Evolutionary conservation across 2,888 invertebrate genomes (phyloP), one percentile per base, ranked within the genome.

Genomic region (Helobdella robusta): DNA sequence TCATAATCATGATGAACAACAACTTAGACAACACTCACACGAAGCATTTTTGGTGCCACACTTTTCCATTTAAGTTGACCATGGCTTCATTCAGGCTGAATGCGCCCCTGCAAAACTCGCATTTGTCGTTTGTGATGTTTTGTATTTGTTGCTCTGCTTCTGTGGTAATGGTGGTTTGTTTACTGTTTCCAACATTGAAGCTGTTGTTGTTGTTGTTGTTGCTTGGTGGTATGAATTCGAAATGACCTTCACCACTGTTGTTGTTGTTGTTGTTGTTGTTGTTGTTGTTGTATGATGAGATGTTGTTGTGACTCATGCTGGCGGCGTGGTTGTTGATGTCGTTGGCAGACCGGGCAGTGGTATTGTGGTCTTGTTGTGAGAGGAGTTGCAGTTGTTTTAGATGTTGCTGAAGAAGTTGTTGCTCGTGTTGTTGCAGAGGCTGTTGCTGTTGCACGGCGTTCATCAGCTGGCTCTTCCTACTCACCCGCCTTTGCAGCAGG

Each of bases 31-130:
- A 62, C n/a, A 80, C 82, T 79, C 75, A 97, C 93, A 98, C 98
- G 84, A 99, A 98, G 80, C 98, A 98, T 75, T 92, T 89, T 4
- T 91, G 90, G 82, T 99, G 98, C 94, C 94, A 99, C 50, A 97
- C 84, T 81, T 97, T 94, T 66, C 97, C 97, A 76, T 91, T 91
- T 0, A 95, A 93, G 81, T 98, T 99, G 66, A 98, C 94, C 77
- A 98, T 97, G 81, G 97, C 94, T 80, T 98, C 97, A 78, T 93
- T 89, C 25, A 91, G 84, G 75, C 91, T 91, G 81, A 98, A 98
- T 3, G 93, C 93, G 76, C 95, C 94, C 68, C 89, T 87, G 81
- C 98, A 98, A 66, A 94, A 89, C 76, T 89, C 88, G 82, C 95
- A 97, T 77, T 87, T 86, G 88, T 93, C 93, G 6, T 48, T 36